A percentile compares a stretch with the other conserved stretches of the same genome.
These are phyloP conservation scores for Halictus quadricinctus DNA, from an alignment of 2,888 invertebrate species.

Conservation along the genomic window DNA sequence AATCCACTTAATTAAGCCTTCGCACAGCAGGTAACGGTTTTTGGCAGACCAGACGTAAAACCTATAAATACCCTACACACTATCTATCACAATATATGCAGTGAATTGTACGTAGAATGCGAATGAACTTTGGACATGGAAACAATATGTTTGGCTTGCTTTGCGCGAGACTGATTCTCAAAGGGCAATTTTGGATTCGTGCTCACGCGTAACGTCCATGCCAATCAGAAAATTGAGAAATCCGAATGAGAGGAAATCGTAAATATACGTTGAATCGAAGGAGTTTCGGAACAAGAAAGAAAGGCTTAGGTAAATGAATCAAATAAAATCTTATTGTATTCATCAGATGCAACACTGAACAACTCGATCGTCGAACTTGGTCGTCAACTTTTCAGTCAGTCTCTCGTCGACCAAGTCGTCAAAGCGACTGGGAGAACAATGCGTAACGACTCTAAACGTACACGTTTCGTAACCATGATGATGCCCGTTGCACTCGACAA, in stretches of 20 bases:
- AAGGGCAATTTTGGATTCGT: not conserved
- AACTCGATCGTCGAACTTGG: not conserved
- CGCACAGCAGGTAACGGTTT: not conserved
- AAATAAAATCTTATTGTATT: not conserved
- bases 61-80: not conserved
- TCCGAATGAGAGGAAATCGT: not conserved
- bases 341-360: not conserved
- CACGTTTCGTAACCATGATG: not conserved
- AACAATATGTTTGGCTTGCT: not conserved
- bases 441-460: not conserved
- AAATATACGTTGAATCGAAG: not conserved
- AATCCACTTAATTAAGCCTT: not conserved
- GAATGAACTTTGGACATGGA: not conserved
- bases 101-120: not conserved
- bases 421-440: not conserved
- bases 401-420: not conserved
- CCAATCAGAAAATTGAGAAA: too few relatives aligned
- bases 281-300: not conserved
- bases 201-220: not conserved
- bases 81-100: not conserved
- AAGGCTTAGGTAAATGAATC: not conserved
- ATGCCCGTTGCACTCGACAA: slow-evolving; percentile 74
- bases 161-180: not conserved
- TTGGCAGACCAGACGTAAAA: not conserved
- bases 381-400: too few relatives aligned